Conservation (phyloP, 2,888 invertebrate species). For the Neria commutata region DNA sequence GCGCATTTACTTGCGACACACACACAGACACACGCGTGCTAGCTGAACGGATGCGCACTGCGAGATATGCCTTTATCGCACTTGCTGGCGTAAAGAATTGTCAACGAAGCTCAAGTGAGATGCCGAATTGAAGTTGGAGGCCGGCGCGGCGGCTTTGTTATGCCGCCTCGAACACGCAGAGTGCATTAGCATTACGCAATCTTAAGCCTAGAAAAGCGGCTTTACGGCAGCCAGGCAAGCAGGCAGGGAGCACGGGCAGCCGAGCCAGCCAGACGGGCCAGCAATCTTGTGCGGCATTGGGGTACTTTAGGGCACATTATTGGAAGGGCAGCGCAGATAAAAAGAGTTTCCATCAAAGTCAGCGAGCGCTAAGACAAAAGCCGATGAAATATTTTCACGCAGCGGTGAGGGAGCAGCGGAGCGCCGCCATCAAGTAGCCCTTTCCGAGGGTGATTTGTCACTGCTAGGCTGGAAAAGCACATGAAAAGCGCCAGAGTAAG, state of each 20-base stretch:
- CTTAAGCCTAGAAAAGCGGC: slow-evolving; percentile 23
- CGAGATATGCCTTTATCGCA: neutral
- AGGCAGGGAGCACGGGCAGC: too few species aligned
- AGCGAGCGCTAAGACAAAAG: slow-evolving; percentile 13
- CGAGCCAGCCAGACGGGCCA: too few species aligned
- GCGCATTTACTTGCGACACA: slow-evolving; percentile 1
- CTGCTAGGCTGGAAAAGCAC: neutral
- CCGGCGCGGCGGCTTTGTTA: neutral
- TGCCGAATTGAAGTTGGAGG: too few species aligned
- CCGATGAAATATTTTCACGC: slow-evolving; percentile 23
- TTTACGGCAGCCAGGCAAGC: too few species aligned
- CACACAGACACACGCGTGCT: neutral
- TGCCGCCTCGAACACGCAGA: slow-evolving; percentile 1
- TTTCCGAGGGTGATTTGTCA: slow-evolving; percentile 22
- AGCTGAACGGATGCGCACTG: neutral
- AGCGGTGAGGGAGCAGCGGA: neutral
- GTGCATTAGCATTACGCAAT: slow-evolving; percentile 27
- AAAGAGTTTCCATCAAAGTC: slow-evolving; percentile 26
- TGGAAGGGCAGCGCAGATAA: neutral
- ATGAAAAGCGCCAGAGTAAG: too few species aligned
- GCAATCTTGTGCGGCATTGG: slow-evolving; percentile 5
- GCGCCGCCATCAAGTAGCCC: too few species aligned
- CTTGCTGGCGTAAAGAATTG: neutral
- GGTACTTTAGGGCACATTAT: neutral
- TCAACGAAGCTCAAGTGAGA: neutral